phyloP scores from a whole-genome alignment of 2,888 invertebrate species.

The Acrocera orbiculus region DNA sequence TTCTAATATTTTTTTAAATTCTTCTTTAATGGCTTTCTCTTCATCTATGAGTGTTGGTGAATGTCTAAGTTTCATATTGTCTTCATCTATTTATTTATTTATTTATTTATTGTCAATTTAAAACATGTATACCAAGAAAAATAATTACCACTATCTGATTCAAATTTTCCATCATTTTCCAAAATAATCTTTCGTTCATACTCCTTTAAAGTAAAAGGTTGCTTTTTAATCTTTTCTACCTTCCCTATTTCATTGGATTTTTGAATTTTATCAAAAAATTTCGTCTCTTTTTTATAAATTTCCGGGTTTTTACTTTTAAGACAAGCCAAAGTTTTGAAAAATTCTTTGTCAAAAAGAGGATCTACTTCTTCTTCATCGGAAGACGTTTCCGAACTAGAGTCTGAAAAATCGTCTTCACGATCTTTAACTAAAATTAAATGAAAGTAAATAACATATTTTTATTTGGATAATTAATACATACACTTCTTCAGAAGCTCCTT shows the following conservation, averaged over 20 bases:
- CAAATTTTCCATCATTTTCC: slow-evolving; percentile 44
- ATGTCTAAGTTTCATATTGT: slow-evolving; percentile 12
- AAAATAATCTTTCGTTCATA: slow-evolving; percentile 60
- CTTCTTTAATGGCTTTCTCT: slow-evolving; percentile 45
- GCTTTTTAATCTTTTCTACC: slow-evolving; percentile 25
- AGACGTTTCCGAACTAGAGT: slow-evolving; percentile 22
- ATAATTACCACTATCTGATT: slow-evolving; percentile 27
- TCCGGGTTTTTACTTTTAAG: slow-evolving; percentile 77
- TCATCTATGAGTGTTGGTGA: slow-evolving; percentile 47
- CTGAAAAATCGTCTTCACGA: slow-evolving; percentile 20
- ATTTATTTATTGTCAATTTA: background rate
- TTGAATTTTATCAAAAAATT: slow-evolving; percentile 47
- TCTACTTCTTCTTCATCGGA: slow-evolving; percentile 22
- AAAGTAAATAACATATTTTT: slow-evolving; percentile 1
- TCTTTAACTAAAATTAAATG: slow-evolving; percentile 22
- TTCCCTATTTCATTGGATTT: slow-evolving; percentile 8
- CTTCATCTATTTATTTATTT: slow-evolving; percentile 12
- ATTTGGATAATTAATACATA: slow-evolving; percentile 28
- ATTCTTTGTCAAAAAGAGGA: slow-evolving; percentile 51
- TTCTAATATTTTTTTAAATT: slow-evolving; percentile 38
- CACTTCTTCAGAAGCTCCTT: slow-evolving; percentile 73
- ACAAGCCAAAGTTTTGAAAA: slow-evolving; percentile 68
- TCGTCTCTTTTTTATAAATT: slow-evolving; percentile 62
- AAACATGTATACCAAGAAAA: slow-evolving; percentile 6
- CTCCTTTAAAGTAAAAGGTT: slow-evolving; percentile 53